A percentile compares a stretch with the other conserved stretches of the same genome.
These are phyloP conservation scores for Dicrostonyx torquatus DNA, from an alignment of 2,797 vertebrate genomes.

Conservation along the genomic window DNA sequence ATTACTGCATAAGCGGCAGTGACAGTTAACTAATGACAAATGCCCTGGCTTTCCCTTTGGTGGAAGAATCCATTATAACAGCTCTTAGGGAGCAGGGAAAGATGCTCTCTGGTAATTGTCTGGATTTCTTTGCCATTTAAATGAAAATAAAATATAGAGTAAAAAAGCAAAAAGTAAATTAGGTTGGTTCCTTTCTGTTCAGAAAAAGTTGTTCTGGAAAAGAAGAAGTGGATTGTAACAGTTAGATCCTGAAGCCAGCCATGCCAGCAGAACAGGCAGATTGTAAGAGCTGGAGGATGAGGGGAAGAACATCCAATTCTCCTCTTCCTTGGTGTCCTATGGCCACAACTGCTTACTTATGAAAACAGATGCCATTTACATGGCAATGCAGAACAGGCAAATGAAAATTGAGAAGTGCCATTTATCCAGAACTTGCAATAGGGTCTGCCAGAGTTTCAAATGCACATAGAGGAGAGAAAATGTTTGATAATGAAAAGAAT, in stretches of 20 bases:
- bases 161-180: neutral
- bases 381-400: neutral
- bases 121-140: neutral
- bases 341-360: neutral
- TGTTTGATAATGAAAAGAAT: neutral
- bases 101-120: neutral
- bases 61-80: neutral
- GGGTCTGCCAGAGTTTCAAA: neutral
- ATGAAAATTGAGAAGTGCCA: neutral
- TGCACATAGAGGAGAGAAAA: neutral
- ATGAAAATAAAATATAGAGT: neutral
- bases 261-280: neutral
- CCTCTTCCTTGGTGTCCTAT: neutral
- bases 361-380: neutral
- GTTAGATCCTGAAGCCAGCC: neutral
- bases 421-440: neutral
- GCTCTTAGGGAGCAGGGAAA: neutral
- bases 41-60: neutral
- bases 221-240: neutral
- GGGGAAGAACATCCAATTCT: neutral
- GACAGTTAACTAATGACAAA: neutral
- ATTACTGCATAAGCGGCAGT: neutral
- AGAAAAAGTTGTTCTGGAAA: neutral
- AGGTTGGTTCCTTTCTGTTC: neutral
- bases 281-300: neutral